Conservation (phyloP, 1,140 invertebrate genomes). For the Drosophila baimaii region DNA sequence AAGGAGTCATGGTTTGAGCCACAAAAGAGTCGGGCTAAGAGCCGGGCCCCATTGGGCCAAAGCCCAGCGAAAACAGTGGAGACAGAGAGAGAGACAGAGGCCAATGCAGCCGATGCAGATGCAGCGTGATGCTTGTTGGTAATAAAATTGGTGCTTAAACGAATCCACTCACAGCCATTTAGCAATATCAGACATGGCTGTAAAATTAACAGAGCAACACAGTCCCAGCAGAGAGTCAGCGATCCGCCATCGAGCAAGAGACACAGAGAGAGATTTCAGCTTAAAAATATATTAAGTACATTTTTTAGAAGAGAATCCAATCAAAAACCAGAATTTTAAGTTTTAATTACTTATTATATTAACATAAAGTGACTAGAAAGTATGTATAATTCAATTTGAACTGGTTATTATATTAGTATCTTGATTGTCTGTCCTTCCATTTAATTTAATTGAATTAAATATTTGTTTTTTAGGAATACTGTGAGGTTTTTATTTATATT, state of each 20-base stretch:
- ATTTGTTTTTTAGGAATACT: too few relatives aligned
- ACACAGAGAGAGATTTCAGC: background rate
- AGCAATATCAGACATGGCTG: conserved; percentile 84
- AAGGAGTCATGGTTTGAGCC: conserved; percentile 35
- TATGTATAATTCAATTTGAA: too few relatives aligned
- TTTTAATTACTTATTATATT: too few relatives aligned
- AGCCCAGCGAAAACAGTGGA: conserved; percentile 13
- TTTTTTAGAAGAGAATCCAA: too few relatives aligned
- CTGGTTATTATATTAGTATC: too few relatives aligned
- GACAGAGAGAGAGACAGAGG: conserved; percentile 47
- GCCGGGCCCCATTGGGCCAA: conserved; percentile 44
- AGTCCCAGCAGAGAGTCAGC: conserved; percentile 64
- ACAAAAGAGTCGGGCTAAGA: conserved; percentile 33
- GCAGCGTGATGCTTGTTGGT: conserved; percentile 81
- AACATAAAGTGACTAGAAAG: too few relatives aligned
- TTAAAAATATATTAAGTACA: too few relatives aligned
- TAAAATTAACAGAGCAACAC: conserved; percentile 83
- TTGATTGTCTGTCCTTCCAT: too few relatives aligned
- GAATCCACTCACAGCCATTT: conserved; percentile 84
- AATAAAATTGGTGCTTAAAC: conserved; percentile 84
- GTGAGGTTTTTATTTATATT: background rate
- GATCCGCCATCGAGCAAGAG: conserved; percentile 30
- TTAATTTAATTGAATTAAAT: background rate
- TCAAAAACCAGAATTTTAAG: too few relatives aligned
- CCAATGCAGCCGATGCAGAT: conserved; percentile 70